A percentile compares a stretch with the other conserved stretches of the same genome.
Conservation (phyloP, 2,797 vertebrate species). For the Periophthalmus magnuspinnatus region DNA sequence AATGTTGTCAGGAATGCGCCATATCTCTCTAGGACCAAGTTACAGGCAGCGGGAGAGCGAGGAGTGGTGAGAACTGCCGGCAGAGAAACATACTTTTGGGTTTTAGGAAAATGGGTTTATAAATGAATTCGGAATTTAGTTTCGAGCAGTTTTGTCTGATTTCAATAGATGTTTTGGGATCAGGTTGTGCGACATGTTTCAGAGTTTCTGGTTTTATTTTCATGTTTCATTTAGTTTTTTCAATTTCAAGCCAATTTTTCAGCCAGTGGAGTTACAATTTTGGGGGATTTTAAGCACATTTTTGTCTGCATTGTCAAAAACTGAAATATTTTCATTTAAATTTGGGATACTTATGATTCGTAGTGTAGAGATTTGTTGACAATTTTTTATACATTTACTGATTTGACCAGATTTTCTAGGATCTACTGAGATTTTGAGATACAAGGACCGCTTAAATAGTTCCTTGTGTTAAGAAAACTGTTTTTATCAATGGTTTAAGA, state of each 20-base stretch:
- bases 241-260: background rate
- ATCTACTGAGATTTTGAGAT: background rate
- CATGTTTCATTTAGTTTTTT: background rate
- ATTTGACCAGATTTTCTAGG: background rate
- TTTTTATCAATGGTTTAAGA: background rate
- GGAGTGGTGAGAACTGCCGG: constrained; percentile 26
- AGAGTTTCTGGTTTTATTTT: background rate
- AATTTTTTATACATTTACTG: too few species aligned
- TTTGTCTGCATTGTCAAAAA: background rate
- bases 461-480: too few species aligned
- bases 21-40: constrained; percentile 39
- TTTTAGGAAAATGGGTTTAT: background rate
- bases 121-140: background rate
- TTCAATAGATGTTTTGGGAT: background rate
- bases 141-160: background rate
- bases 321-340: too few species aligned
- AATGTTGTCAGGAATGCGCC: constrained; percentile 61
- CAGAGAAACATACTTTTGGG: constrained; percentile 17
- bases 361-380: too few species aligned
- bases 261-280: background rate
- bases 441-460: too few species aligned
- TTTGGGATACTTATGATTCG: too few species aligned
- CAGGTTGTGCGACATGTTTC: background rate
- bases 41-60: constrained; percentile 41
- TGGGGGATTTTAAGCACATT: background rate